These are phyloP conservation scores for Cephus spinipes DNA, from an alignment of 2,888 invertebrate species.

Conservation along the genomic window DNA sequence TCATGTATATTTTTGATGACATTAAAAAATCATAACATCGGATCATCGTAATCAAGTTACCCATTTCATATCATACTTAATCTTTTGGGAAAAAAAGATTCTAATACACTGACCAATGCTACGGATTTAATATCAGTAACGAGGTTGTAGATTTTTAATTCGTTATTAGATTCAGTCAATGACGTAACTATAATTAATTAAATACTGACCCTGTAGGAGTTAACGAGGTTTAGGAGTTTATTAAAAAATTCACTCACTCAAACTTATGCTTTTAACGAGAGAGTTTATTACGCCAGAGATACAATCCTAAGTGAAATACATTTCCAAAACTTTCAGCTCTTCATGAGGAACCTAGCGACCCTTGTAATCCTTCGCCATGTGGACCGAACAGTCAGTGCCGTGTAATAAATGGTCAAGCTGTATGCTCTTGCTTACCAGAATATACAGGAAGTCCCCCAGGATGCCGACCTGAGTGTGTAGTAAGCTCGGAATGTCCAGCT, in stretches of 20 bases:
- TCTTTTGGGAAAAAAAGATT: not conserved
- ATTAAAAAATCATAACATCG: not conserved
- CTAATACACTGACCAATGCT: not conserved
- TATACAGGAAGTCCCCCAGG: conserved; percentile 85
- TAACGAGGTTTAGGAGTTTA: not conserved
- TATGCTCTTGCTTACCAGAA: conserved; percentile 83
- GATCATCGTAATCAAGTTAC: not conserved
- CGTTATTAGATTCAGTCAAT: not conserved
- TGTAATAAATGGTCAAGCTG: conserved; percentile 79
- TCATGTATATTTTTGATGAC: not conserved
- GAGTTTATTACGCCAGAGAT: not conserved
- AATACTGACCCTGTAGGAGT: not conserved
- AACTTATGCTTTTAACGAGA: not conserved
- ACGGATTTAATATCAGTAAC: not conserved
- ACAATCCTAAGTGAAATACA: conserved; percentile 30
- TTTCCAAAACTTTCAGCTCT: conserved; percentile 2
- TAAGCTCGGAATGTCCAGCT: conserved; percentile 82
- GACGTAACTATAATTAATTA: not conserved
- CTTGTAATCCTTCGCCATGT: conserved; percentile 83
- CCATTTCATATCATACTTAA: not conserved
- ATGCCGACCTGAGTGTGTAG: conserved; percentile 86
- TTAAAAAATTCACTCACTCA: not conserved
- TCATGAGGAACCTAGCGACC: conserved; percentile 61
- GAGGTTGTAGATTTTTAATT: not conserved
- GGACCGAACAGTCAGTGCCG: conserved; percentile 88